These are phyloP conservation scores for Lerista edwardsae DNA, from an alignment of 2,797 vertebrate genomes.

Conservation along the genomic window DNA sequence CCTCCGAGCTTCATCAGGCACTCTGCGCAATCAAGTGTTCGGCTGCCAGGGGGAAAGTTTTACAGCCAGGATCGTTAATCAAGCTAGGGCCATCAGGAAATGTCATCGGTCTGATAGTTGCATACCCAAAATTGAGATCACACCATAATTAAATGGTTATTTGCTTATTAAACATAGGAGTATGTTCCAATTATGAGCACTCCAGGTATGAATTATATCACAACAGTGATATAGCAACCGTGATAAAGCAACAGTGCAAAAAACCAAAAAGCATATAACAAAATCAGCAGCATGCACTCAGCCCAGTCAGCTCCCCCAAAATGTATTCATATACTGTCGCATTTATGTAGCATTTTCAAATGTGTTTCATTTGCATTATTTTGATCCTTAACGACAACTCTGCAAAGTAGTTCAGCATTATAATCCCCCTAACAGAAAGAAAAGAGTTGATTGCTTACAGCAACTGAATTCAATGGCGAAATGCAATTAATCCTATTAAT, in stretches of 20 bases:
- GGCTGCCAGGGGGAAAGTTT: not conserved
- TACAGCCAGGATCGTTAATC: slow-evolving; percentile 6
- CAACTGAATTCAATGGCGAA: no score
- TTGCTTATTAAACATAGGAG: not conserved
- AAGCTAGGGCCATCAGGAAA: not conserved
- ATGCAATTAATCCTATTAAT: no score
- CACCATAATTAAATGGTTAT: not conserved
- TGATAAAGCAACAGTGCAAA: no score
- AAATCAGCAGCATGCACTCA: not conserved
- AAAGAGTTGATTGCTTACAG: no score
- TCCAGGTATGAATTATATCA: not conserved
- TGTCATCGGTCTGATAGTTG: not conserved
- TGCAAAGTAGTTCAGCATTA: not conserved
- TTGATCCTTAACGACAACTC: no score
- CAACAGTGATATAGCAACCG: not conserved
- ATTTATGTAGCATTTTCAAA: no score
- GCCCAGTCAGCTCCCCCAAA: not conserved
- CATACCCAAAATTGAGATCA: not conserved
- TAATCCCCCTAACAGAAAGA: not conserved
- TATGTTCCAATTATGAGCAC: not conserved
- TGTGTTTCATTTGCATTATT: no score
- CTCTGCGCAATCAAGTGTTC: not conserved
- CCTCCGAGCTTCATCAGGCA: not conserved
- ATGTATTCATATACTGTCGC: not conserved
- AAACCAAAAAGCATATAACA: not conserved